Percentiles rank a stretch among this genome's conserved stretches.
phyloP scores from a whole-genome alignment of 2,797 vertebrate species.

The Chrosomus eos region DNA sequence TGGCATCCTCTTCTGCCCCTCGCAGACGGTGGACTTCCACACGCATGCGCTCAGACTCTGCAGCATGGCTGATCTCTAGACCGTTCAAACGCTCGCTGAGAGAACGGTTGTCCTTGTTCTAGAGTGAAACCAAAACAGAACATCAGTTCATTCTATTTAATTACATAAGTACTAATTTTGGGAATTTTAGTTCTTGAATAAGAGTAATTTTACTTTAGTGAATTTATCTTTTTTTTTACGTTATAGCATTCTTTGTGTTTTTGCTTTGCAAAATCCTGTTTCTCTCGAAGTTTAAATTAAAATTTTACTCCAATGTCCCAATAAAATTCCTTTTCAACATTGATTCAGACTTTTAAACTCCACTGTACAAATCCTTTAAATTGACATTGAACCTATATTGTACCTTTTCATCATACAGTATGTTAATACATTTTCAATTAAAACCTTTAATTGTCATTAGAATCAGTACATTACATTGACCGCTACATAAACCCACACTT shows the following conservation, averaged over 20 bases:
- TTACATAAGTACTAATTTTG: too few species aligned
- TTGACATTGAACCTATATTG: not conserved
- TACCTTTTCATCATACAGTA: not conserved
- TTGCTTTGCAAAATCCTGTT: not conserved
- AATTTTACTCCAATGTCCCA: not conserved
- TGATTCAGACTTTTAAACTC: not conserved
- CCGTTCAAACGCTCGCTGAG: constrained; percentile 82
- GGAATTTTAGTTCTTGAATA: not conserved
- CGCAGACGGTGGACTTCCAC: constrained; percentile 86
- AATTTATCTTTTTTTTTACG: too few species aligned
- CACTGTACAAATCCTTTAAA: not conserved
- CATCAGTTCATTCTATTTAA: not conserved
- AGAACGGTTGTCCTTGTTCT: constrained; percentile 88
- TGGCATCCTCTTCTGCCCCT: constrained; percentile 88
- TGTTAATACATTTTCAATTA: not conserved
- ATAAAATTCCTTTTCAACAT: not conserved
- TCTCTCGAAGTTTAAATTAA: not conserved
- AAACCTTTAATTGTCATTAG: not conserved
- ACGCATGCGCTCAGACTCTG: constrained; percentile 87
- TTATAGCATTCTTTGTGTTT: not conserved
- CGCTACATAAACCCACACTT: not conserved
- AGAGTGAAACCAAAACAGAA: not conserved
- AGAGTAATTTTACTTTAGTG: not conserved
- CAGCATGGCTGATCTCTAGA: constrained; percentile 81
- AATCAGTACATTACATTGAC: not conserved